phyloP scores from a whole-genome alignment of 2,797 vertebrate species.

The Megalops cyprinoides region DNA sequence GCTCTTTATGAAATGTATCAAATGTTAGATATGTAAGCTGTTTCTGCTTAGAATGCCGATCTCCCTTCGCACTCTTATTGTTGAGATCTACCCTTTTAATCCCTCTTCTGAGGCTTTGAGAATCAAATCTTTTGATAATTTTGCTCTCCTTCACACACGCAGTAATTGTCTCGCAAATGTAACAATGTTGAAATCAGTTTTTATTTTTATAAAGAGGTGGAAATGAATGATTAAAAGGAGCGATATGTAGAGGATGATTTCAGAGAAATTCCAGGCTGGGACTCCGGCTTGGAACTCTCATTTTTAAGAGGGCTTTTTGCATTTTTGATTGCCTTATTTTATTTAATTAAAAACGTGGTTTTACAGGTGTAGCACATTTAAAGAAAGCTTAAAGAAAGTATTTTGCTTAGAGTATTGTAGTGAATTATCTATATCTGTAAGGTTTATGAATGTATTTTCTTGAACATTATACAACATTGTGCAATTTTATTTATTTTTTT shows the following conservation, averaged over 20 bases:
- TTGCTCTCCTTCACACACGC: slow-evolving; percentile 41
- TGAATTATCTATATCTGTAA: slow-evolving; percentile 66
- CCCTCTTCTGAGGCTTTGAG: slow-evolving; percentile 25
- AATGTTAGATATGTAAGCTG: slow-evolving; percentile 7
- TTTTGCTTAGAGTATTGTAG: slow-evolving; percentile 72
- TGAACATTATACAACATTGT: slow-evolving; percentile 57
- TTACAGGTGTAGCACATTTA: slow-evolving; percentile 70
- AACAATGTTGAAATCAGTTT: slow-evolving; percentile 51
- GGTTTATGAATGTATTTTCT: slow-evolving; percentile 79
- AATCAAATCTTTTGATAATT: slow-evolving; percentile 42
- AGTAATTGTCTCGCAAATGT: slow-evolving; percentile 43
- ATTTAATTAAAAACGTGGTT: slow-evolving; percentile 59
- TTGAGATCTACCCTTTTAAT: slow-evolving; percentile 18
- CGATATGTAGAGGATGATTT: slow-evolving; percentile 27
- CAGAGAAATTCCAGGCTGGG: slow-evolving; percentile 23
- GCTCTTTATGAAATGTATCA: slow-evolving; percentile 17
- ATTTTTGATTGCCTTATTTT: slow-evolving; percentile 75
- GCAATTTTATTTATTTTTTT: slow-evolving; percentile 51
- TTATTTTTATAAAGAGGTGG: slow-evolving; percentile 73
- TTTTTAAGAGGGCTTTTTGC: slow-evolving; percentile 74
- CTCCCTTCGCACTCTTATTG: slow-evolving; percentile 33
- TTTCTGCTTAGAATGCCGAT: slow-evolving; percentile 48
- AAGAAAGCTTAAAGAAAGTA: slow-evolving; percentile 57
- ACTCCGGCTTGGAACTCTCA: slow-evolving; percentile 58
- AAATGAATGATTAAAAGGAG: slow-evolving; percentile 48